Conservation (phyloP, 2,113 vertebrate species). For the Marmota flaviventris region DNA sequence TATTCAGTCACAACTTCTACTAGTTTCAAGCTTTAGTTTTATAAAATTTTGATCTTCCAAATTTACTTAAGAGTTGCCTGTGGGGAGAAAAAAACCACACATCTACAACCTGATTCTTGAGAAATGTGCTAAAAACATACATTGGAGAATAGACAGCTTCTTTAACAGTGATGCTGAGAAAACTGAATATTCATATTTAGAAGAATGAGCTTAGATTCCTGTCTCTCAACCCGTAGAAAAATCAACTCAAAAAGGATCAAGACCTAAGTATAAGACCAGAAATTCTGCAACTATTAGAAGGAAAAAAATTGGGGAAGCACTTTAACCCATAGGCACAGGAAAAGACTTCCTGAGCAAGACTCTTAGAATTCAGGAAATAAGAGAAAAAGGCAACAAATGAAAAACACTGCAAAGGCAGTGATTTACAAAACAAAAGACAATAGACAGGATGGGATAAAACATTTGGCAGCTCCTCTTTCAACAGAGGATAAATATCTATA, state of each 20-base stretch:
- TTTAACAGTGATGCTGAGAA: neutral
- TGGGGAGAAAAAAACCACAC: neutral
- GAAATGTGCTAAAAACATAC: neutral
- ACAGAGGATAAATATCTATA: neutral
- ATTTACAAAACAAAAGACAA: neutral
- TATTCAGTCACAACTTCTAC: neutral
- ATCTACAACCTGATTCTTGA: neutral
- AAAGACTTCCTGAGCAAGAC: neutral
- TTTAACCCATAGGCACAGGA: neutral
- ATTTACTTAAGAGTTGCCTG: neutral
- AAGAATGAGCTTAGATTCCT: neutral
- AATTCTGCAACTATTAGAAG: neutral
- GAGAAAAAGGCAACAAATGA: neutral
- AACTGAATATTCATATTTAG: neutral
- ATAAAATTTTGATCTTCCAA: neutral
- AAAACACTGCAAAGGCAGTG: neutral
- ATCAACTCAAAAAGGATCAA: neutral
- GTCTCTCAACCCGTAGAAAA: neutral
- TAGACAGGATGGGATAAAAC: neutral
- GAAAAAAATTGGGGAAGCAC: neutral
- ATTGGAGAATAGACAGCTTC: neutral
- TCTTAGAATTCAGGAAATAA: neutral
- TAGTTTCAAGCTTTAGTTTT: neutral
- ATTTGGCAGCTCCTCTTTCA: neutral
- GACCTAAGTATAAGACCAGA: neutral